Evolutionary conservation across 2,113 vertebrate genomes (phyloP), one percentile per base, ranked within the genome.

Genomic region (Rhodinocichla rosea): DNA sequence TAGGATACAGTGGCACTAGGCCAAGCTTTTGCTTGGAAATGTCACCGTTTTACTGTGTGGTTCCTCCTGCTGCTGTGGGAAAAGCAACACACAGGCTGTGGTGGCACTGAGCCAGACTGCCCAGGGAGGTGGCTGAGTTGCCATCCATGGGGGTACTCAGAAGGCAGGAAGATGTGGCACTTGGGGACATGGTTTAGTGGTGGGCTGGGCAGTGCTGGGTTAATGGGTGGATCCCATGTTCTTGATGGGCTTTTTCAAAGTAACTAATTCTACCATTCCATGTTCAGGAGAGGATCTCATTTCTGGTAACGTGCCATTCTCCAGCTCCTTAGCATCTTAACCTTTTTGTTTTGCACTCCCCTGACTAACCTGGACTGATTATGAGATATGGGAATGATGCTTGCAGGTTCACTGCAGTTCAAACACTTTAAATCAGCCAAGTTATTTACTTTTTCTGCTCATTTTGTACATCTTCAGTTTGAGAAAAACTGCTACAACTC

Each of bases 1-100:
- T 0, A 1, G 1, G 3, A 63, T 18, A 27, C 0, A 0, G 42
- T 15, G 6, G 37, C n/a, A 50, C 11, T 2, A 63, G 32, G 33
- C 63, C 35, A 57, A 70, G 39, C 30, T 24, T 28, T 47, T 33
- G 52, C 62, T 33, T 53, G 47, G 62, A 83, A 81, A 62, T 3
- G 12, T 39, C 42, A 57, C 37, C 1, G 4, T 39, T 53, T 27
- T 10, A 42, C 63, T 33, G 11, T 4, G 22, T 3, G 7, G 37
- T 0, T 45, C 44, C 33, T 73, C 49, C 60, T 24, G 64, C 27
- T 78, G 45, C 64, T 74, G 28, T 7, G 9, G 40, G 60, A 77
- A 84, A 77, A 78, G 37, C 64, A 81, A 28, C 39, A 42, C 24
- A 3, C 0, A 1, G 35, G 21, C 13, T 53, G 12, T 32, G 13